Evolutionary conservation across 2,113 vertebrate species (phyloP).

Genomic region (Cettia cetti): DNA sequence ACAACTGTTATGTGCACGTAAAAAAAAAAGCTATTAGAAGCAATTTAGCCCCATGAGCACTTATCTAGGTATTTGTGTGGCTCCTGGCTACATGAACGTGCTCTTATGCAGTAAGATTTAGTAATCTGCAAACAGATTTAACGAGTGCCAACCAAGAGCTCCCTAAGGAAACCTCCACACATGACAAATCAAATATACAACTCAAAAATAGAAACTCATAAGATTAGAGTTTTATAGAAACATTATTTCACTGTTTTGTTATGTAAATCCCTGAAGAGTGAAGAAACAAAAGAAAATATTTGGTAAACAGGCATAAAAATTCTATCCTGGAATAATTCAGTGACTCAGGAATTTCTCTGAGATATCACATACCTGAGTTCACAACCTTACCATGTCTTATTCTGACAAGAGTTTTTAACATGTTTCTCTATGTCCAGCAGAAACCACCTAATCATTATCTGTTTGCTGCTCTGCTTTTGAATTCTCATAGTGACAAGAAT

Average conservation of each 20-base stretch:
- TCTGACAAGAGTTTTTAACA: neutral
- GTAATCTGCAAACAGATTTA: conserved; percentile 7
- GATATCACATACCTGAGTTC: neutral
- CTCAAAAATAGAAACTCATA: conserved; percentile 1
- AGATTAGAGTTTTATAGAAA: neutral
- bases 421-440: neutral
- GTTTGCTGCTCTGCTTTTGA: neutral
- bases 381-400: neutral
- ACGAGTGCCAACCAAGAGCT: neutral
- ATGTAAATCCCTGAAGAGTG: neutral
- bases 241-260: neutral
- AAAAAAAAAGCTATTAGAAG: neutral
- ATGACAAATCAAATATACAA: neutral
- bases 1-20: neutral
- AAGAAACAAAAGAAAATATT: neutral
- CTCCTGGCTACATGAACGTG: neutral
- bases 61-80: neutral
- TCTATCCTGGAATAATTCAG: neutral
- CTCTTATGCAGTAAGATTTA: neutral
- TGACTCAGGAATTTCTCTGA: neutral
- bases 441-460: neutral
- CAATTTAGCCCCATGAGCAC: neutral
- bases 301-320: neutral
- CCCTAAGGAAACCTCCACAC: neutral
- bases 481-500: neutral